Evolutionary conservation across 2,113 vertebrate species (phyloP).

Genomic region (Pica pica): DNA sequence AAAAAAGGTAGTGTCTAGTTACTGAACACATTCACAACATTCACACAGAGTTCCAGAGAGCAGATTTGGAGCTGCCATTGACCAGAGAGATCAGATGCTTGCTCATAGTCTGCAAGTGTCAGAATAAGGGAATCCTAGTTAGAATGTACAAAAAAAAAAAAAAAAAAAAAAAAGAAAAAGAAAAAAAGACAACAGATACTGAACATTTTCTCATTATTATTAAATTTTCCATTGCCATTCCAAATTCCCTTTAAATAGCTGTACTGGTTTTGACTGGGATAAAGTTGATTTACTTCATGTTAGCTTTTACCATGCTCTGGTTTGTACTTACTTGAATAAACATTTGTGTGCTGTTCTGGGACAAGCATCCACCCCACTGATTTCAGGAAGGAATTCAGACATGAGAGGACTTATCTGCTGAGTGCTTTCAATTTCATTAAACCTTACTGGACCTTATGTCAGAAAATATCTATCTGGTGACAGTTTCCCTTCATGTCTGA

Average conservation of each 20-base stretch:
- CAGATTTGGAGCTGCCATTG: background rate
- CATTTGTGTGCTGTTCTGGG: fast-evolving
- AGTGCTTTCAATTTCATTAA: background rate
- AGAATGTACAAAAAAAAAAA: background rate
- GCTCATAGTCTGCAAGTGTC: background rate
- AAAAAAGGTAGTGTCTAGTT: background rate
- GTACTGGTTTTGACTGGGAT: background rate
- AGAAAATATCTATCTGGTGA: background rate
- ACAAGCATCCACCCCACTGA: background rate
- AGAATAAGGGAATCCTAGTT: background rate
- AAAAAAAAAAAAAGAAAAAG: background rate
- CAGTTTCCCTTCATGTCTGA: background rate
- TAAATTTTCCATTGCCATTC: background rate
- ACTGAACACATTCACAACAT: background rate
- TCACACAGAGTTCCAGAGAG: background rate
- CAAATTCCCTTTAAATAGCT: background rate
- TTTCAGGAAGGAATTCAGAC: background rate
- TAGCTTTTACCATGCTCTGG: background rate
- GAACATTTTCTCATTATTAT: background rate
- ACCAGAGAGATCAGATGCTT: background rate
- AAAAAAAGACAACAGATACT: background rate
- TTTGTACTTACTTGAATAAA: background rate
- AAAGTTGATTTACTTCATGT: background rate
- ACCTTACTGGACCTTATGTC: background rate
- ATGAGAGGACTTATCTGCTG: background rate